These are phyloP conservation scores for Myanophis thanlyinensis DNA, from an alignment of 2,113 vertebrate genomes.

Conservation along the genomic window DNA sequence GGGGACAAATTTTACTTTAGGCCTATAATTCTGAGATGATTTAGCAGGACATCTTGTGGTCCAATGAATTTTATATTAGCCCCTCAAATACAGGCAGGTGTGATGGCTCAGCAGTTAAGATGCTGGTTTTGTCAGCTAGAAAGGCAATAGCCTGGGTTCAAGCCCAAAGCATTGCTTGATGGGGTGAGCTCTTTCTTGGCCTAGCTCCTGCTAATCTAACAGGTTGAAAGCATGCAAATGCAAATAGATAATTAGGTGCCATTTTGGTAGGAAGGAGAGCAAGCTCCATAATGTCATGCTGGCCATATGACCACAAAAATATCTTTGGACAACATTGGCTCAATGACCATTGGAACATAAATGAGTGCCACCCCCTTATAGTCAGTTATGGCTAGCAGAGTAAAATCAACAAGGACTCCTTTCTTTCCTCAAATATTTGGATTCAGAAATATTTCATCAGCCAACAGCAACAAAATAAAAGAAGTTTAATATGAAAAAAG, in stretches of 20 bases:
- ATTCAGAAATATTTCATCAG: neutral
- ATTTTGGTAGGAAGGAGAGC: neutral
- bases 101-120: neutral
- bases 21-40: conserved; percentile 67
- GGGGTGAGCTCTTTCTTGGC: neutral
- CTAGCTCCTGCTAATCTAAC: neutral
- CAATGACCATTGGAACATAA: neutral
- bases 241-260: neutral
- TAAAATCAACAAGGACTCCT: neutral
- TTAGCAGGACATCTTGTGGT: neutral
- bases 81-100: neutral
- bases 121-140: neutral
- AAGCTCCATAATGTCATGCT: neutral
- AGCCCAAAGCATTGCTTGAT: neutral
- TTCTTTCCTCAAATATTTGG: neutral
- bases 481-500: neutral
- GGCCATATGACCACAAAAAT: neutral
- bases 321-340: neutral
- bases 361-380: neutral
- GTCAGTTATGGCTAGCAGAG: neutral
- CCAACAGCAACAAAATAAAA: neutral
- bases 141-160: neutral
- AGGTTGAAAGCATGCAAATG: neutral
- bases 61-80: neutral
- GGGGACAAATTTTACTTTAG: conserved; percentile 37